Percentiles rank a stretch among this genome's conserved stretches.
phyloP scores from a whole-genome alignment of 1,140 invertebrate species.

The Dinoponera quadriceps region DNA sequence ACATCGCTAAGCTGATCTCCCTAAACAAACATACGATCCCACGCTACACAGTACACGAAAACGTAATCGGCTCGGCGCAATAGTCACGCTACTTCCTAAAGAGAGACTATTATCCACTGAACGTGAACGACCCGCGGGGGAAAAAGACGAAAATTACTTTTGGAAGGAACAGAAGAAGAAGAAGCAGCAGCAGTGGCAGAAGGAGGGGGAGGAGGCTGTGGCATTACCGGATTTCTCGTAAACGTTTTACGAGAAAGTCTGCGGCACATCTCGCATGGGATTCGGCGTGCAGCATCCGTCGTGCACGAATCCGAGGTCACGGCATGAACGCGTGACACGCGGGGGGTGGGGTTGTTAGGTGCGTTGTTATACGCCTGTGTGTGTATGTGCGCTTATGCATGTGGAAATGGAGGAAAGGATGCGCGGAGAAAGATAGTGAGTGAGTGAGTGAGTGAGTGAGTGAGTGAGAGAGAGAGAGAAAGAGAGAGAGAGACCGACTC shows the following conservation, averaged over 20 bases:
- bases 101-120: conserved; percentile 42
- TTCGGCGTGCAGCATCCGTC: conserved; percentile 56
- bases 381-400: too few relatives aligned
- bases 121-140: conserved; percentile 33
- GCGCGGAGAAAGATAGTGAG: not conserved
- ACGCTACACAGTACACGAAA: conserved; percentile 25
- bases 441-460: not conserved
- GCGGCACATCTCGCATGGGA: conserved; percentile 48
- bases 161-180: conserved; percentile 7
- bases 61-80: conserved; percentile 13
- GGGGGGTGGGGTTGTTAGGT: conserved; percentile 34
- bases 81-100: conserved; percentile 55
- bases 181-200: too few relatives aligned
- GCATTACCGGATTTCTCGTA: conserved; percentile 44
- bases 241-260: conserved; percentile 53
- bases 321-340: conserved; percentile 44
- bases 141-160: conserved; percentile 55
- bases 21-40: conserved; percentile 22
- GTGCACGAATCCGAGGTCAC: conserved; percentile 54
- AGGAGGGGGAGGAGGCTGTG: conserved; percentile 2
- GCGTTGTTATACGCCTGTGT: conserved; percentile 4
- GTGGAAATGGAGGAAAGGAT: not conserved
- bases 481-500: conserved; percentile 10
- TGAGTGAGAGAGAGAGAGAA: not conserved
- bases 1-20: conserved; percentile 3